These are phyloP conservation scores for Drosophila hydei DNA, from an alignment of 1,140 invertebrate genomes.

Conservation along the genomic window DNA sequence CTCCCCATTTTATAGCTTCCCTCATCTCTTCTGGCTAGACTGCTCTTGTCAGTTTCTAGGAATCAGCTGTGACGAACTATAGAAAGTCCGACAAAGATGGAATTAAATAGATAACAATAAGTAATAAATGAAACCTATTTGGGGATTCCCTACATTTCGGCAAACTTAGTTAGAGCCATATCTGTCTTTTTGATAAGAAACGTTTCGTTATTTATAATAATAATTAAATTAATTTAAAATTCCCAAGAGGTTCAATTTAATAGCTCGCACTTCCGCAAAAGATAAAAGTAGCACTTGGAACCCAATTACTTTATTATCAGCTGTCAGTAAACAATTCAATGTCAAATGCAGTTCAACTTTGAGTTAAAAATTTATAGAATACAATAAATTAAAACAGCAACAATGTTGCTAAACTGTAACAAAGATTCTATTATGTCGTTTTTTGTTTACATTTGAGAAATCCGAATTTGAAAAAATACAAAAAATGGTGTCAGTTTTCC, in stretches of 20 bases:
- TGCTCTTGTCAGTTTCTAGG: no score
- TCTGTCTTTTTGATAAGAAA: no score
- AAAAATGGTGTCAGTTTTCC: constrained; percentile 1
- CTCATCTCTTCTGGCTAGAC: no score
- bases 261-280: constrained; percentile 26
- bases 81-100: no score
- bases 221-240: neutral
- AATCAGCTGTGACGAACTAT: no score
- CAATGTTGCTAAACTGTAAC: no score
- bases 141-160: no score
- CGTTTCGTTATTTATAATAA: neutral
- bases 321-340: constrained; percentile 30
- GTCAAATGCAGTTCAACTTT: constrained; percentile 6
- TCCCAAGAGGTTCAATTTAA: no score
- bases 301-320: constrained; percentile 43
- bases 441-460: constrained; percentile 3
- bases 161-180: no score
- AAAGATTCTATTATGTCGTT: neutral
- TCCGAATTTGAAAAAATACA: no score
- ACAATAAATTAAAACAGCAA: neutral
- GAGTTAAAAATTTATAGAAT: constrained; percentile 11
- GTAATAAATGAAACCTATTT: no score
- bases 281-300: constrained; percentile 25
- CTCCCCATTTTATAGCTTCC: no score
- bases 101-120: neutral